Base-by-base conservation (phyloP, 2,797 vertebrate species). In the Pseudomugil tenellus region DNA sequence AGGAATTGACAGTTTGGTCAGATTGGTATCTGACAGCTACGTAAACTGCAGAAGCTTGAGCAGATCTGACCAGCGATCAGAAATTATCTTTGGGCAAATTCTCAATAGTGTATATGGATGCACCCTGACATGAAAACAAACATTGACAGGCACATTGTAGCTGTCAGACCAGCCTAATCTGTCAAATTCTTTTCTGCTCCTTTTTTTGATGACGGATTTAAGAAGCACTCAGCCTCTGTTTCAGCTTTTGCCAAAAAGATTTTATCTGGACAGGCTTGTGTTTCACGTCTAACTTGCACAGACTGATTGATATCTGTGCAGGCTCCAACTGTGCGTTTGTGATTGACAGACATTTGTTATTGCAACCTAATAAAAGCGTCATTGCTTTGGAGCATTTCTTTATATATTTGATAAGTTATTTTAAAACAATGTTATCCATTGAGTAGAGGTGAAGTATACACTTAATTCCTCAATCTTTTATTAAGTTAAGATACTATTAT, bases 191-290 rank as follows among this genome's bases (percentile, higher is more conserved):
- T 6, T 41, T 58, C 63, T 63, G 7, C 56, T 60, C 63, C 41
- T 61, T 56, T 37, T 63, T 60, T 65, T 35, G 11, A 55, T n/a
- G 58, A 59, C 10, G 7, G 46, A 59, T 31, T 71, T 55, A 58
- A 54, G 28, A 61, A 63, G 17, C 31, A 26, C 12, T 57, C 37
- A 17, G n/a, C 55, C 58, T 63, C 31, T 54, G 32, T 70, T 72
- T 68, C 25, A 59, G 63, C 31, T 63, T 49, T 64, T 76, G 56
- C 60, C 73, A 73, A 55, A 35, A 75, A 73, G 64, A 69, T 60
- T 69, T 13, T 68, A 55, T 63, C 55, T 64, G n/a, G 37, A 54
- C 39, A 41, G 43, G 14, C 1, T 3, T 65, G 23, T 63, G 65
- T 58, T 61, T 77, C 60, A 67, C 41, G 31, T 26, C 57, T 14